Evolutionary conservation across 2,797 vertebrate genomes (phyloP).

Genomic region (Manis crassicaudata): DNA sequence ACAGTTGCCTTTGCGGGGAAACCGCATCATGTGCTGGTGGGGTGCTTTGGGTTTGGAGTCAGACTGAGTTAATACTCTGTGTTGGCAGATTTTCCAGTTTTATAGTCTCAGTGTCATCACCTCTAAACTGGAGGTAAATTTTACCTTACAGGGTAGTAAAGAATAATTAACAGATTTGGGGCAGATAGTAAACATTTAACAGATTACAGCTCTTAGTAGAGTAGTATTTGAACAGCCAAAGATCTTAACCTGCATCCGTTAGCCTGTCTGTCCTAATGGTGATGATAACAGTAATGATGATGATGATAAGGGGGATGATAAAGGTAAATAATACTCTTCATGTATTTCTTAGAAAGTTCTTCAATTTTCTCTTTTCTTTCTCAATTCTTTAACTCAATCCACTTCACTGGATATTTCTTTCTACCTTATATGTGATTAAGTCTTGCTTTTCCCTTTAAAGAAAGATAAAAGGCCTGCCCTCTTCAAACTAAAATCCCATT

Average conservation of each 20-base stretch:
- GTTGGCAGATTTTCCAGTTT: not conserved
- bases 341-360: not conserved
- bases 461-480: not conserved
- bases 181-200: not conserved
- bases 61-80: not conserved
- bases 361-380: not conserved
- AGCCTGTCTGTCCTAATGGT: not conserved
- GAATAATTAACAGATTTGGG: not conserved
- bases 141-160: not conserved
- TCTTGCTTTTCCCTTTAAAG: constrained; percentile 4
- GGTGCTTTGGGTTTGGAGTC: not conserved
- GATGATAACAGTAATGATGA: not conserved
- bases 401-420: not conserved
- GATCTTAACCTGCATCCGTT: not conserved
- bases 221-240: constrained; percentile 24
- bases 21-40: not conserved
- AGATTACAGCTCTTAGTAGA: not conserved
- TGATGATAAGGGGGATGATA: not conserved
- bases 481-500: not conserved
- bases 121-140: not conserved
- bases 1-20: constrained; percentile 1
- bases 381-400: not conserved
- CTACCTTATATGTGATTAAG: not conserved
- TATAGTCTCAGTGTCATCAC: not conserved
- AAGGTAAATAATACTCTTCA: not conserved